Percentiles rank a stretch among this genome's conserved stretches.
Conservation (phyloP, 2,888 invertebrate genomes). For the Prosopocoilus inquinatus region DNA sequence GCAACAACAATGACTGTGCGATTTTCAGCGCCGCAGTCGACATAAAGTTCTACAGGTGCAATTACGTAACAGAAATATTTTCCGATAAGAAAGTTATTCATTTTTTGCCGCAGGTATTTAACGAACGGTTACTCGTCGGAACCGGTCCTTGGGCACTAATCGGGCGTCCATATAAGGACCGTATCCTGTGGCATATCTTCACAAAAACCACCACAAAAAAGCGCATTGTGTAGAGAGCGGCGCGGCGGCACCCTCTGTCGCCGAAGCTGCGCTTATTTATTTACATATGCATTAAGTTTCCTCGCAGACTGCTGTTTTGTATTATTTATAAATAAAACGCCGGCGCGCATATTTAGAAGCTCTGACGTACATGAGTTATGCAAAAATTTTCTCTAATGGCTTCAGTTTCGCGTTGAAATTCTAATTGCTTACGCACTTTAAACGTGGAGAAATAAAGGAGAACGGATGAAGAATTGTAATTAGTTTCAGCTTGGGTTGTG, state of each 20-base stretch:
- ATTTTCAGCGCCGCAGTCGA: too few species aligned
- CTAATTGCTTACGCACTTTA: too few species aligned
- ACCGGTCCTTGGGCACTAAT: slow-evolving; percentile 20
- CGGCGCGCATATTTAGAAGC: too few species aligned
- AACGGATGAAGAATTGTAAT: too few species aligned
- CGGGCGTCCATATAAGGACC: slow-evolving; percentile 15
- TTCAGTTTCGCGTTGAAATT: too few species aligned
- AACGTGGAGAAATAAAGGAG: too few species aligned
- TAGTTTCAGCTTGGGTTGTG: too few species aligned
- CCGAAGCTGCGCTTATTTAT: slow-evolving; percentile 11
- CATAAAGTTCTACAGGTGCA: slow-evolving; percentile 6
- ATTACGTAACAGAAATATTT: slow-evolving; percentile 15
- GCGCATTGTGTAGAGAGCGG: slow-evolving; percentile 1
- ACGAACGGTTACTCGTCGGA: slow-evolving; percentile 15
- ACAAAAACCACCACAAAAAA: slow-evolving; percentile 18
- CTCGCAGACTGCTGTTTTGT: background rate
- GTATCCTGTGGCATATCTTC: slow-evolving; percentile 16
- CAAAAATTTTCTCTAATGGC: too few species aligned
- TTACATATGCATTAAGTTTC: slow-evolving; percentile 5
- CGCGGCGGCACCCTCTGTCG: slow-evolving; percentile 15
- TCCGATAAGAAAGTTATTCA: slow-evolving; percentile 9
- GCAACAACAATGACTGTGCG: too few species aligned
- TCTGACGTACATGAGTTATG: too few species aligned
- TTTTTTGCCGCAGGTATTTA: slow-evolving; percentile 16
- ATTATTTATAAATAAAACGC: too few species aligned